Percentiles rank a stretch among this genome's conserved stretches.
phyloP scores from a whole-genome alignment of 1,140 invertebrate species.

The Trichonephila inaurata region DNA sequence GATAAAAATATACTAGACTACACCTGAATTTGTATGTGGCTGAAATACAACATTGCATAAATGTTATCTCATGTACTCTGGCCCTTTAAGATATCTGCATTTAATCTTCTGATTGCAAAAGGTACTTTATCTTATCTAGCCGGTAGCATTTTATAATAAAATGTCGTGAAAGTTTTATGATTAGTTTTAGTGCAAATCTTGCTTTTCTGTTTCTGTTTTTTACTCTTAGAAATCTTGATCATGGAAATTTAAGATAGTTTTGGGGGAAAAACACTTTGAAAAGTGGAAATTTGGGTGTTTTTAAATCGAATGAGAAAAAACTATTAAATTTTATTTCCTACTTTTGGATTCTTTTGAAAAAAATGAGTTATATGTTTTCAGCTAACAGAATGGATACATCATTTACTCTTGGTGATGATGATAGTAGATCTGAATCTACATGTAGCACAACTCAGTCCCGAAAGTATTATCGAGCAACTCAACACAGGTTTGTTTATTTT shows the following conservation, averaged over 20 bases:
- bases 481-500: constrained; percentile 53
- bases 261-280: background rate
- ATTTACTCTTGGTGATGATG: constrained; percentile 24
- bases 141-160: background rate
- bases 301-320: background rate
- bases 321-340: background rate
- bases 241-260: background rate
- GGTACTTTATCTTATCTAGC: constrained; percentile 7
- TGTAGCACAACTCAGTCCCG: constrained; percentile 65
- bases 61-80: constrained; percentile 41
- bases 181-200: background rate
- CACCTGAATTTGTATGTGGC: background rate
- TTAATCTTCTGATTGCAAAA: constrained; percentile 39
- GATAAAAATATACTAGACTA: background rate
- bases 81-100: constrained; percentile 14
- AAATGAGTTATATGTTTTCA: constrained; percentile 23
- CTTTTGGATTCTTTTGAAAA: background rate
- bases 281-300: background rate
- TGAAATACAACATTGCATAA: background rate
- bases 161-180: background rate
- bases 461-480: constrained; percentile 68
- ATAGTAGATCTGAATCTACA: constrained; percentile 66
- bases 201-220: background rate
- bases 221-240: background rate
- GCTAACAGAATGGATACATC: constrained; percentile 23